Evolutionary conservation across 2,797 vertebrate species (phyloP).

Genomic region (Spinus pinus): DNA sequence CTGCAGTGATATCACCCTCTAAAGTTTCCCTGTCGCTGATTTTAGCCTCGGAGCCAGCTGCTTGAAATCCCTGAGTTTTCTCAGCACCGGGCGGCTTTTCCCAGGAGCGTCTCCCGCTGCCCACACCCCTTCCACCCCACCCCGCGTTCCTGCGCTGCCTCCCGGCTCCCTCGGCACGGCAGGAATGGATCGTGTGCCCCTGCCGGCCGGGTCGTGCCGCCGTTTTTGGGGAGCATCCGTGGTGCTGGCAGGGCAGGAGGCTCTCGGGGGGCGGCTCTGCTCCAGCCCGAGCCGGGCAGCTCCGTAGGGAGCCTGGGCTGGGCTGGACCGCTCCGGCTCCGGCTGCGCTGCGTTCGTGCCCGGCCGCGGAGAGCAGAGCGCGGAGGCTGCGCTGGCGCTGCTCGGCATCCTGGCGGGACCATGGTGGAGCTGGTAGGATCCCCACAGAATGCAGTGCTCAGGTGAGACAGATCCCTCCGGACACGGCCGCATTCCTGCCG

Average conservation of each 20-base stretch:
- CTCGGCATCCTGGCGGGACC: slow-evolving; percentile 51
- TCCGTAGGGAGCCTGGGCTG: slow-evolving; percentile 42
- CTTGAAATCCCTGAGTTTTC: neutral
- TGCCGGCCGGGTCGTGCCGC: neutral
- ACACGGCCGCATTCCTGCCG: neutral
- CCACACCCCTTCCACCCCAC: neutral
- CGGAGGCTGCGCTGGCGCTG: slow-evolving; percentile 14
- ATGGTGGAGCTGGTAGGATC: slow-evolving; percentile 62
- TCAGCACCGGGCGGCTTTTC: neutral
- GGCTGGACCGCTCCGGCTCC: neutral
- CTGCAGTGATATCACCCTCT: neutral
- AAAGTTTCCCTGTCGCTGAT: neutral
- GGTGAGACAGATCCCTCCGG: slow-evolving; percentile 69
- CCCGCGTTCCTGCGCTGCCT: neutral
- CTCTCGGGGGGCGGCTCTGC: slow-evolving; percentile 62
- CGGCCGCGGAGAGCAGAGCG: neutral
- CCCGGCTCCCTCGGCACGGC: slow-evolving; percentile 18
- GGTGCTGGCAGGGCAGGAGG: neutral
- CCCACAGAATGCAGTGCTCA: slow-evolving; percentile 69
- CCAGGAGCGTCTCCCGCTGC: neutral
- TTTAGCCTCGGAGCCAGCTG: slow-evolving; percentile 5
- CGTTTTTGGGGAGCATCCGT: neutral
- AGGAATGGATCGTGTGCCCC: neutral
- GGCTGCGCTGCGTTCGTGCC: slow-evolving; percentile 80
- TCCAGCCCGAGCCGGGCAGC: slow-evolving; percentile 57